A percentile compares a stretch with the other conserved stretches of the same genome.
phyloP scores from a whole-genome alignment of 2,888 invertebrate species.

The Catocala sponsa region DNA sequence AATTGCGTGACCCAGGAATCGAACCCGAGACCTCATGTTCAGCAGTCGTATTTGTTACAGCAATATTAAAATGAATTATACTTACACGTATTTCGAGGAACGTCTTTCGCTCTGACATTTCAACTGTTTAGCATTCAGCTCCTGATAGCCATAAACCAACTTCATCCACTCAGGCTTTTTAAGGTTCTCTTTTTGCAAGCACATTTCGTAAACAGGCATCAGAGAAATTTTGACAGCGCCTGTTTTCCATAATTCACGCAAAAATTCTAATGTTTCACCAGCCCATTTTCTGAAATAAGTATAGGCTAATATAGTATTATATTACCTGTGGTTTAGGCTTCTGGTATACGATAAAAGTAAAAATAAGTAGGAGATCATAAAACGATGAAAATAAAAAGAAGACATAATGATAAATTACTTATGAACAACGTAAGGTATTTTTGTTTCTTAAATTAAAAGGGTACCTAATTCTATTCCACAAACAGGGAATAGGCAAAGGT shows the following conservation, averaged over 20 bases:
- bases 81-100: conserved; percentile 68
- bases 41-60: too few relatives aligned
- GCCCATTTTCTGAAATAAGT: conserved; percentile 89
- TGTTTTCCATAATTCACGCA: conserved; percentile 88
- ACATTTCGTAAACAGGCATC: conserved; percentile 68
- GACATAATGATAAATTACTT: too few relatives aligned
- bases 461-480: too few relatives aligned
- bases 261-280: conserved; percentile 87
- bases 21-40: too few relatives aligned
- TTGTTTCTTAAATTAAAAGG: too few relatives aligned
- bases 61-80: conserved; percentile 14
- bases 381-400: too few relatives aligned
- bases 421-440: too few relatives aligned
- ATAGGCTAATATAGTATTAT: neutral
- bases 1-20: too few relatives aligned
- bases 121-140: conserved; percentile 60
- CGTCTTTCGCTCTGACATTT: conserved; percentile 59
- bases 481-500: too few relatives aligned
- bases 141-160: conserved; percentile 66
- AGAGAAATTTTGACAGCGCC: conserved; percentile 72
- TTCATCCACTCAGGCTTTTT: conserved; percentile 60
- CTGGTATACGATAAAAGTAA: too few relatives aligned
- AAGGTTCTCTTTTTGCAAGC: conserved; percentile 40
- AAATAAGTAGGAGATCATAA: too few relatives aligned
- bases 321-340: too few relatives aligned